phyloP scores from a whole-genome alignment of 37 sponge, comb jelly and placozoan genomes.

The Aplysina aerophoba region DNA sequence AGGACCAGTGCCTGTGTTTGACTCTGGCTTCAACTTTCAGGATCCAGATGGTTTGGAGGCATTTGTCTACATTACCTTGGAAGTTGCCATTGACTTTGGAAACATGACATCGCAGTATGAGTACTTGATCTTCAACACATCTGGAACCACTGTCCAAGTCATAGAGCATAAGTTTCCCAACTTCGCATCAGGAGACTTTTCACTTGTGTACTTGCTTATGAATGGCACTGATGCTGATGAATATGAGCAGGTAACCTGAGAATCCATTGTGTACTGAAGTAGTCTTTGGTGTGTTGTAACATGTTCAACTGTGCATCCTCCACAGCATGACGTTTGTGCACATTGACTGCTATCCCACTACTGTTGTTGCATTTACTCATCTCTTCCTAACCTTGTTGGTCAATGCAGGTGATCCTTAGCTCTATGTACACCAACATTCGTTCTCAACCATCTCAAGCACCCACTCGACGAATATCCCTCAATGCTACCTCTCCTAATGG shows the following conservation, averaged over 20 bases:
- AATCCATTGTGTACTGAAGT: too few species aligned
- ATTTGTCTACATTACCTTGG: background rate
- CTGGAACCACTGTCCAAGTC: background rate
- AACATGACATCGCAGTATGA: background rate
- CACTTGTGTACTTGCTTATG: background rate
- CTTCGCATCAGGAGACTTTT: background rate
- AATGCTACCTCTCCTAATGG: too few species aligned
- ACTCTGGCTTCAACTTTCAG: background rate
- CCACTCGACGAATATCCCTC: too few species aligned
- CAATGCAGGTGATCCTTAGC: too few species aligned
- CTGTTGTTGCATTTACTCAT: too few species aligned
- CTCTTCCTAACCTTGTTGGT: too few species aligned
- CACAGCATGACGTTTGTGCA: too few species aligned
- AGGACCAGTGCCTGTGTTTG: slow-evolving; percentile 4
- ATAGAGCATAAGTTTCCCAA: background rate
- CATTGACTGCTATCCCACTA: too few species aligned
- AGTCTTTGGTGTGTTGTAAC: too few species aligned
- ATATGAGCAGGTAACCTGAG: background rate
- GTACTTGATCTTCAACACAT: slow-evolving; percentile 14
- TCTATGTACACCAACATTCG: too few species aligned
- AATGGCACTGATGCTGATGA: background rate
- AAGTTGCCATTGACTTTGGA: slow-evolving; percentile 9
- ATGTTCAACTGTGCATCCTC: too few species aligned
- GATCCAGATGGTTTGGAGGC: background rate
- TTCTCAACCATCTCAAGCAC: too few species aligned